These are phyloP conservation scores for Pristionchus pacificus DNA, from an alignment of 1,140 invertebrate species.

Conservation along the genomic window DNA sequence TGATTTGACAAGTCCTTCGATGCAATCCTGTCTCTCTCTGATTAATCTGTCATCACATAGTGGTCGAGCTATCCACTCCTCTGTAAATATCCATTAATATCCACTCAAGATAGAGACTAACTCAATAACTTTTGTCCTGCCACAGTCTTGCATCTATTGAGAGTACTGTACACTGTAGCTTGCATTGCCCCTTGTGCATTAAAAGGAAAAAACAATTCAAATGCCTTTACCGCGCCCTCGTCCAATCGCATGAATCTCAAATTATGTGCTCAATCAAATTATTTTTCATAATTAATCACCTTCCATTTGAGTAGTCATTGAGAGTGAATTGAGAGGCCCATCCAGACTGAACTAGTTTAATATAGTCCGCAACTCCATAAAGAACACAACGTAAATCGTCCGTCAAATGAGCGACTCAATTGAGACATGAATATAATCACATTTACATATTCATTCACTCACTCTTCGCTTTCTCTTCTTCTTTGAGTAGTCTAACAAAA, in stretches of 20 bases:
- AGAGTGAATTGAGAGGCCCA: background rate
- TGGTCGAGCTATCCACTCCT: background rate
- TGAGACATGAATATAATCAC: too few species aligned
- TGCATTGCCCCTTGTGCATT: background rate
- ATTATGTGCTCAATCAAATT: background rate
- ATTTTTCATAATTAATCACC: background rate
- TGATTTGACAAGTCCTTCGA: background rate
- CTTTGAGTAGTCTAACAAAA: background rate
- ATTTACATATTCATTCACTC: too few species aligned
- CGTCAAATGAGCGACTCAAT: background rate
- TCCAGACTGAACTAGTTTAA: background rate
- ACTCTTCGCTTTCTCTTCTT: background rate
- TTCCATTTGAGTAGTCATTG: background rate
- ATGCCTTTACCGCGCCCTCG: background rate
- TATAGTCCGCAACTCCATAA: background rate
- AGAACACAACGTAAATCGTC: background rate
- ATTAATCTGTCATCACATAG: background rate
- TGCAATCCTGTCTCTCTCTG: background rate
- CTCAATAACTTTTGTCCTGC: background rate
- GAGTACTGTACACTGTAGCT: background rate
- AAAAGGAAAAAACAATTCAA: background rate
- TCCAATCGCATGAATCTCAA: background rate
- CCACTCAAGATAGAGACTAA: background rate
- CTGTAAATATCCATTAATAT: background rate
- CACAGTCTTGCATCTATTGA: background rate